These are phyloP conservation scores for Copsychus sechellarum DNA, from an alignment of 2,113 vertebrate genomes.

Conservation along the genomic window DNA sequence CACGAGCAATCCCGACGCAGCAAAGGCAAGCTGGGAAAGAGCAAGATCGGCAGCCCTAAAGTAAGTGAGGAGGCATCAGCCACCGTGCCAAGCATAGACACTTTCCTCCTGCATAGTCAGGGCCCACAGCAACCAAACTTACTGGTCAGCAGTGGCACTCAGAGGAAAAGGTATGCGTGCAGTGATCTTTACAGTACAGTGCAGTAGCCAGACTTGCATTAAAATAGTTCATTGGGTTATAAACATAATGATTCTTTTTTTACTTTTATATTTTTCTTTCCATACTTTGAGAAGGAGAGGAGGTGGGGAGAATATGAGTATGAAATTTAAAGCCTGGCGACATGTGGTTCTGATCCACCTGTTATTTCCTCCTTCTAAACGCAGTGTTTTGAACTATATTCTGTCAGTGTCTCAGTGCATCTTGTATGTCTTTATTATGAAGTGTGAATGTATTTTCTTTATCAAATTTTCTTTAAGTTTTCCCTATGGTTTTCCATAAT, in stretches of 20 bases:
- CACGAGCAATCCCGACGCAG: slow-evolving; percentile 92
- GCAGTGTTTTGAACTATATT: slow-evolving; percentile 43
- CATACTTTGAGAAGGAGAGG: background rate
- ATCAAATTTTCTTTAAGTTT: slow-evolving; percentile 11
- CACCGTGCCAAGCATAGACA: slow-evolving; percentile 80
- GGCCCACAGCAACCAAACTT: slow-evolving; percentile 78
- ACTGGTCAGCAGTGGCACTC: slow-evolving; percentile 79
- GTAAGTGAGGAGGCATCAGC: slow-evolving; percentile 87
- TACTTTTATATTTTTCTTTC: background rate
- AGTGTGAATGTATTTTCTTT: slow-evolving; percentile 58
- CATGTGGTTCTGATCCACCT: slow-evolving; percentile 33
- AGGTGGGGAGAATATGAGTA: slow-evolving; percentile 17
- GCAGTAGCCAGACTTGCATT: slow-evolving; percentile 71
- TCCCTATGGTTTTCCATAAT: background rate
- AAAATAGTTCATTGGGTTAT: slow-evolving; percentile 59
- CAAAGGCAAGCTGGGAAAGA: slow-evolving; percentile 90
- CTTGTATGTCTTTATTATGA: slow-evolving; percentile 51
- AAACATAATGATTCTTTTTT: background rate
- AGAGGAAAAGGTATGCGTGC: slow-evolving; percentile 82
- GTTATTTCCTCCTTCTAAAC: slow-evolving; percentile 40
- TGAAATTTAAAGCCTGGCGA: slow-evolving; percentile 52
- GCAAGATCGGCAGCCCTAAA: slow-evolving; percentile 94
- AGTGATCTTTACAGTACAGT: slow-evolving; percentile 74
- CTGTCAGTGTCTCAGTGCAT: slow-evolving; percentile 61
- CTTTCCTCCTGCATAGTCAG: slow-evolving; percentile 80